phyloP scores from a whole-genome alignment of 2,113 vertebrate genomes.

The Prunella himalayana region DNA sequence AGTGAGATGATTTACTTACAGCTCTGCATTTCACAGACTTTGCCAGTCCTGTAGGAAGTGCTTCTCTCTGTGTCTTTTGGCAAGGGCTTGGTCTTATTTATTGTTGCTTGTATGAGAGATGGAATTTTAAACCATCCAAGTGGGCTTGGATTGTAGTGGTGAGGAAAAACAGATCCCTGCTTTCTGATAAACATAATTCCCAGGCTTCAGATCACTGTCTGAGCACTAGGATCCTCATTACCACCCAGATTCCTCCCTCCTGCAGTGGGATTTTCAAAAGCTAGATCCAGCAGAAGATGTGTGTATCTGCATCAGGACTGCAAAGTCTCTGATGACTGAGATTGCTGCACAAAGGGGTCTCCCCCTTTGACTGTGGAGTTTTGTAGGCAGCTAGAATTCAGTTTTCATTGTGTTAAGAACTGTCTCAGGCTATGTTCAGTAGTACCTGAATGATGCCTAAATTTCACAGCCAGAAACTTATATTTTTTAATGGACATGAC shows the following conservation, averaged over 20 bases:
- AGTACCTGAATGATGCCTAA: not conserved
- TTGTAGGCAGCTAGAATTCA: not conserved
- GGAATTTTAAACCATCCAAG: constrained; percentile 7
- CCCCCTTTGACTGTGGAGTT: not conserved
- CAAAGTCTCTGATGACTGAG: not conserved
- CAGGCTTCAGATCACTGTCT: not conserved
- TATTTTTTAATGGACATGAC: not conserved
- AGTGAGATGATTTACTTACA: constrained; percentile 15
- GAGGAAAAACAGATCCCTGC: constrained; percentile 19
- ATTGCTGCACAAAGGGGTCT: not conserved
- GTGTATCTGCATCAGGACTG: not conserved
- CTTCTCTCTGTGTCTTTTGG: constrained; percentile 10
- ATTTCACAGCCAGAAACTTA: not conserved
- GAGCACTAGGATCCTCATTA: not conserved
- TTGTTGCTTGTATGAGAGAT: not conserved
- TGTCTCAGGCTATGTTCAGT: not conserved
- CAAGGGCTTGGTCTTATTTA: constrained; percentile 30
- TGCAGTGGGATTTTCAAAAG: not conserved
- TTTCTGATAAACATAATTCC: constrained; percentile 25
- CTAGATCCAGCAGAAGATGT: not conserved
- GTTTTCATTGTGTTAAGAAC: not conserved
- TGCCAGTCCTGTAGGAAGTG: constrained; percentile 19
- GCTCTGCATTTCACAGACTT: not conserved
- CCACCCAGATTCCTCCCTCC: not conserved
- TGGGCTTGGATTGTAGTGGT: not conserved